phyloP scores from a whole-genome alignment of 1,140 invertebrate species.

The Drosophila chauvacae region DNA sequence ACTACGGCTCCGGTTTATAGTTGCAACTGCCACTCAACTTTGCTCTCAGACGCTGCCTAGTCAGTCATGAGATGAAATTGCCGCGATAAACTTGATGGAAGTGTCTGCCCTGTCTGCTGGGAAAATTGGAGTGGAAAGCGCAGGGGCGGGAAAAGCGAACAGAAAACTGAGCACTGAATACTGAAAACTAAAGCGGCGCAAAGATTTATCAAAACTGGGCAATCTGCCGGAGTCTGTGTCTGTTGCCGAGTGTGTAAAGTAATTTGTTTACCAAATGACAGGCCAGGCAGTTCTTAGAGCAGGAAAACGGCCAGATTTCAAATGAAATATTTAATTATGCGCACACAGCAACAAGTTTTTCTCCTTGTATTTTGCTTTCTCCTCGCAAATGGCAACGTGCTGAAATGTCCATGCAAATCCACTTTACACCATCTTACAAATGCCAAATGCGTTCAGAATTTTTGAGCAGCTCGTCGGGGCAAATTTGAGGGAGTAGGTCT shows the following conservation, averaged over 20 bases:
- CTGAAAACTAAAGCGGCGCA: constrained; percentile 19
- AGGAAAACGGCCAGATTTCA: constrained; percentile 35
- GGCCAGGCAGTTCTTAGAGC: constrained; percentile 11
- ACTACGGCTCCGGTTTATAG: constrained; percentile 53
- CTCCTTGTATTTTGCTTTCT: background rate
- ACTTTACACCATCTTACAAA: constrained; percentile 52
- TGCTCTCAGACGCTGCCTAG: constrained; percentile 39
- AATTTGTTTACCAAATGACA: constrained; percentile 73
- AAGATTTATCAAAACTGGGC: constrained; percentile 71
- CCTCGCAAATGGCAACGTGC: background rate
- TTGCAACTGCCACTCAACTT: constrained; percentile 60
- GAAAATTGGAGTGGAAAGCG: constrained; percentile 11
- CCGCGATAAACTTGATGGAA: constrained; percentile 79
- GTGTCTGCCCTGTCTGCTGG: constrained; percentile 61
- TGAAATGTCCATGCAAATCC: constrained; percentile 49
- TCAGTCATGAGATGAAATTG: constrained; percentile 73
- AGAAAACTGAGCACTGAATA: background rate
- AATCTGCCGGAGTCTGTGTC: constrained; percentile 64
- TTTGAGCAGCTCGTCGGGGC: constrained; percentile 14
- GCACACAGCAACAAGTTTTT: constrained; percentile 48
- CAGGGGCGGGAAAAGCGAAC: background rate
- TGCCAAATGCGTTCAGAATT: constrained; percentile 48
- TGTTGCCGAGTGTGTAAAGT: constrained; percentile 46
- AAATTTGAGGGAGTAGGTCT: constrained; percentile 8
- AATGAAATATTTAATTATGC: constrained; percentile 64